Evolutionary conservation across 2,113 vertebrate genomes (phyloP).

Genomic region (Ptyas mucosa): DNA sequence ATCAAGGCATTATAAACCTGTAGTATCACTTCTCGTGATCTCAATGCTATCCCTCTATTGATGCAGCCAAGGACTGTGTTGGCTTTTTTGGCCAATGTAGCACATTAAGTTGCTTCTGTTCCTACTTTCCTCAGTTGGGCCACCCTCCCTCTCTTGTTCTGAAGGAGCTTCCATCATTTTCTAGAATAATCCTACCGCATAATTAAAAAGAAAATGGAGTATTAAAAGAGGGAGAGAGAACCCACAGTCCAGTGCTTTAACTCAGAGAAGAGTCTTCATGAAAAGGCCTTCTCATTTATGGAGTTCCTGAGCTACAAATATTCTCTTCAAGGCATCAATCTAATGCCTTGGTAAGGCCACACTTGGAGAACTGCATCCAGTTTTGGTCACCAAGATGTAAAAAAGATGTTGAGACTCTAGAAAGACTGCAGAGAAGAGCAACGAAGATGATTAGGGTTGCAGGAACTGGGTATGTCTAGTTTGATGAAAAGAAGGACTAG

Average conservation of each 20-base stretch:
- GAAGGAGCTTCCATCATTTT: neutral
- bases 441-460: no score
- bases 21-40: no score
- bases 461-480: no score
- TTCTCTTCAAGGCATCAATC: neutral
- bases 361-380: no score
- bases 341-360: no score
- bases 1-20: neutral
- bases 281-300: neutral
- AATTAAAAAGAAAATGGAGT: neutral
- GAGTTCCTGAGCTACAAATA: neutral
- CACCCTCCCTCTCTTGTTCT: neutral
- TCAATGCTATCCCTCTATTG: neutral
- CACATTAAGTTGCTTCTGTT: neutral
- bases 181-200: accelerated
- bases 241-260: neutral
- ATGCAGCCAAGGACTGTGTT: neutral
- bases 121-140: neutral
- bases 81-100: neutral
- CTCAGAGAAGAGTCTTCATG: neutral
- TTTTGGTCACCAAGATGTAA: no score
- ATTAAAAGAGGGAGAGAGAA: neutral
- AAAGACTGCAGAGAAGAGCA: no score
- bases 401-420: no score
- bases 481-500: no score